A percentile compares a stretch with the other conserved stretches of the same genome.
Conservation (phyloP, 2,888 invertebrate species). For the Herminia tarsipennalis region DNA sequence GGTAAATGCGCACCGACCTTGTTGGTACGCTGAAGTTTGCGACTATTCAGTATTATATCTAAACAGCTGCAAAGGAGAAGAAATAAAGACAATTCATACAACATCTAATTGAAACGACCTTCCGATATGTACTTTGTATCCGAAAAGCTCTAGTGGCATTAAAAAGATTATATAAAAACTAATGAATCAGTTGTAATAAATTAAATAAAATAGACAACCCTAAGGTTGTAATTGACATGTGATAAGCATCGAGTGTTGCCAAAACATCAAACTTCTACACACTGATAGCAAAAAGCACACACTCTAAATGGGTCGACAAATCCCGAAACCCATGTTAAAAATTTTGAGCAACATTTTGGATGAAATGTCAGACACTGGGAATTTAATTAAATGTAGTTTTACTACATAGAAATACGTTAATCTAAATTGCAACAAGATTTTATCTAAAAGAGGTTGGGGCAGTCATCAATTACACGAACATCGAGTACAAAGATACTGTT, state of each 20-base stretch:
- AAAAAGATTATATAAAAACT: conserved; percentile 8
- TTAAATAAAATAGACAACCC: conserved; percentile 11
- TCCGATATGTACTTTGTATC: conserved; percentile 41
- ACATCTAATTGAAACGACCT: conserved; percentile 31
- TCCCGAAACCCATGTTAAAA: conserved; percentile 20
- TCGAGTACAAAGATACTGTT: conserved; percentile 17
- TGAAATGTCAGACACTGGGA: conserved; percentile 50
- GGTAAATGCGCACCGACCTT: conserved; percentile 18
- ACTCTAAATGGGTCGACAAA: conserved; percentile 35
- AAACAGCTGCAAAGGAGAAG: conserved; percentile 34
- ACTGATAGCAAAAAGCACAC: conserved; percentile 50
- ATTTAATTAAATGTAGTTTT: conserved; percentile 42
- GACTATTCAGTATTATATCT: conserved; percentile 16
- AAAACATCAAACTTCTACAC: conserved; percentile 18
- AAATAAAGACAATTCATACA: conserved; percentile 19
- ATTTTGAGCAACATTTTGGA: conserved; percentile 51
- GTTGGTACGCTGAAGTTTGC: conserved; percentile 14
- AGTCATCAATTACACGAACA: conserved; percentile 8
- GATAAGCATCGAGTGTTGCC: conserved; percentile 21
- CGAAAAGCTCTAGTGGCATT: conserved; percentile 19
- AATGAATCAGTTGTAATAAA: conserved; percentile 7
- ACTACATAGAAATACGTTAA: conserved; percentile 40
- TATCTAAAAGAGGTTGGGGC: conserved; percentile 16
- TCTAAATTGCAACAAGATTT: conserved; percentile 36
- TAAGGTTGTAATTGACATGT: conserved; percentile 33